Base-by-base conservation (phyloP, 2,888 invertebrate species). In the Fragum sueziense region DNA sequence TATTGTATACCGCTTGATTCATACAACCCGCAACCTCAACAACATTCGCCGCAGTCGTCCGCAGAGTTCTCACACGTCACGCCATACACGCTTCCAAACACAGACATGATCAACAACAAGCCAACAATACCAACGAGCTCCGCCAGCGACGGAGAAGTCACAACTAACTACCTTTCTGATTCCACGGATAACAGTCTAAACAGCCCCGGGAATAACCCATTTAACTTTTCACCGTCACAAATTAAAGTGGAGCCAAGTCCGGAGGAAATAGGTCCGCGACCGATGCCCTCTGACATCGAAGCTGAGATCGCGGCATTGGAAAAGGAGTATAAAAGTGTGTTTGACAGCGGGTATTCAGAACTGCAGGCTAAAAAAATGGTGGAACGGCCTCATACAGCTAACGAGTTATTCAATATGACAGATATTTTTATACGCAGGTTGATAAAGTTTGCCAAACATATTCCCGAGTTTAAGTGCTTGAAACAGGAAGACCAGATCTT, bases 401-500 rank as follows among this genome's bases (percentile, higher is more conserved):
- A 87, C 83, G 90, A 90, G 68, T 85, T 91, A 25, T 90, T 90
- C 80, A 91, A 90, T 81, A 88, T 91, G 87, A 91, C 91, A 27
- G 90, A 91, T 70, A 87, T 89, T 71, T 91, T 91, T 74, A 97
- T 99, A 87, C 94, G 98, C 78, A 95, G 98, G 72, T 92, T 95
- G 25, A 95, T 95, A 72, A 94, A 94, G 86, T 95, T 95, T 94
- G 93, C 94, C 11, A 95, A 95, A 87, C 93, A 93, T 86, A 93
- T 95, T 74, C 93, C 92, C 90, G 97, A 97, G 0, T 99, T 99
- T 93, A 97, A 97, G 93, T 96, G 96, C 90, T 96, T 99, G 95
- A 97, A 97, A 91, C 97, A 98, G 90, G 97, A 97, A 89, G 99
- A 99, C 93, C 98, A 98, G 94, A 95, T 97, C 73, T 95, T 96